Evolutionary conservation across 2,888 invertebrate genomes (phyloP).

Genomic region (Artemia sp.): DNA sequence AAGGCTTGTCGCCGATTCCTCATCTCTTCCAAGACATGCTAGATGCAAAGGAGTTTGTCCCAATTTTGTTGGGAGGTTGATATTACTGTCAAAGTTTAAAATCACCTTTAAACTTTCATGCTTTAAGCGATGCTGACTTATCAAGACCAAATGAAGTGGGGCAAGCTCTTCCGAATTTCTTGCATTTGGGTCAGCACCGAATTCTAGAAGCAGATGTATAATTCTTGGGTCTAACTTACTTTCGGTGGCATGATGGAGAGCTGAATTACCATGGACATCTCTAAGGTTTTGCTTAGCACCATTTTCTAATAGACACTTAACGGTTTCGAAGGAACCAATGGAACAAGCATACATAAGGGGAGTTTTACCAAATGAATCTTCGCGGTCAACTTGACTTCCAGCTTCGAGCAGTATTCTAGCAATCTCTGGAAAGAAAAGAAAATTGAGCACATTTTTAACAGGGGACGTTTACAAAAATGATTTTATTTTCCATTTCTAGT

Average conservation of each 20-base stretch:
- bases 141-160: conserved; percentile 19
- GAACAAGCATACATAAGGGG: conserved; percentile 14
- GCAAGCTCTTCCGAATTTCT: conserved; percentile 20
- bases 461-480: too few species aligned
- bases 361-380: background rate
- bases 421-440: background rate
- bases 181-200: conserved; percentile 20
- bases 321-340: conserved; percentile 16
- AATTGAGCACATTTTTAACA: too few species aligned
- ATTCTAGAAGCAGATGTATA: conserved; percentile 17
- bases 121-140: conserved; percentile 13
- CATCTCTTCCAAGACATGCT: conserved; percentile 23
- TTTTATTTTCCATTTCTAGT: too few species aligned
- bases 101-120: conserved; percentile 13
- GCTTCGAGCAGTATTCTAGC: background rate
- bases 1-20: conserved; percentile 23
- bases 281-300: conserved; percentile 22
- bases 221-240: conserved; percentile 14
- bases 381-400: background rate
- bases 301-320: conserved; percentile 15
- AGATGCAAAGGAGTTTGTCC: conserved; percentile 22
- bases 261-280: conserved; percentile 24
- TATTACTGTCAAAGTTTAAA: conserved; percentile 18
- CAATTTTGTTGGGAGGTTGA: conserved; percentile 19
- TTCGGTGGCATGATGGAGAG: conserved; percentile 26